Evolutionary conservation across 53 echinoderm and acorn worm species (phyloP).

Genomic region (Paracentrotus lividus): DNA sequence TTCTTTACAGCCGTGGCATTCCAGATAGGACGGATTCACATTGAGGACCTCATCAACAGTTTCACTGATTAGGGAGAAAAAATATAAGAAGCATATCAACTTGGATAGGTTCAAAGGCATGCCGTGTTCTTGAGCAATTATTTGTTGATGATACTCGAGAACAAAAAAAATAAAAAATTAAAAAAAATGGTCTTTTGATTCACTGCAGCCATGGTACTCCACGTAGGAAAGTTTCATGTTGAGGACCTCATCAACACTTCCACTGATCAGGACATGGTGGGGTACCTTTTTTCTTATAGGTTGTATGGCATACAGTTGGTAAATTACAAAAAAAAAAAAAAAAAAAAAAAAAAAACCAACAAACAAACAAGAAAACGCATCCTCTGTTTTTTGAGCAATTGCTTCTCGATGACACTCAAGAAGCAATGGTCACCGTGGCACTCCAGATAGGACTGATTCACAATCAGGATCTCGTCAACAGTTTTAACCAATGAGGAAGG

Average conservation of each 20-base stretch:
- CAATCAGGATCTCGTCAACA: too few relatives aligned
- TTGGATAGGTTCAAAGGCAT: neutral
- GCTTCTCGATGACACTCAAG: too few relatives aligned
- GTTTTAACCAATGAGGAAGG: too few relatives aligned
- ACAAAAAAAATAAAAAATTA: too few relatives aligned
- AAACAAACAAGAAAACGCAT: neutral
- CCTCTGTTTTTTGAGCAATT: neutral
- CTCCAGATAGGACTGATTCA: too few relatives aligned
- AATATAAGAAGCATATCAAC: neutral
- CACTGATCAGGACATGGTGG: conserved; percentile 50
- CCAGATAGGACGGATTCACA: conserved; percentile 86
- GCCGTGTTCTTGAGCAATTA: conserved; percentile 64
- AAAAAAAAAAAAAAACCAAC: neutral
- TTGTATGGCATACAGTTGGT: too few relatives aligned
- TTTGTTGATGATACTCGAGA: conserved; percentile 80
- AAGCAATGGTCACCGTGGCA: too few relatives aligned
- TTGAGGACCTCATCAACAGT: conserved; percentile 95
- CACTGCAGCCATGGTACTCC: conserved; percentile 79
- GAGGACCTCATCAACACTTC: conserved; percentile 85
- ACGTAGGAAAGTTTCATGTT: conserved; percentile 83
- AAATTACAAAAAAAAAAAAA: neutral
- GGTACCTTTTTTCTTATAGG: too few relatives aligned
- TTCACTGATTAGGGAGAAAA: conserved; percentile 71
- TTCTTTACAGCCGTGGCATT: conserved; percentile 85
- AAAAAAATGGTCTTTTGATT: conserved; percentile 84